Evolutionary conservation across 2,888 invertebrate genomes (phyloP), one percentile per base, ranked within the genome.

Genomic region (Lamproptera curius): DNA sequence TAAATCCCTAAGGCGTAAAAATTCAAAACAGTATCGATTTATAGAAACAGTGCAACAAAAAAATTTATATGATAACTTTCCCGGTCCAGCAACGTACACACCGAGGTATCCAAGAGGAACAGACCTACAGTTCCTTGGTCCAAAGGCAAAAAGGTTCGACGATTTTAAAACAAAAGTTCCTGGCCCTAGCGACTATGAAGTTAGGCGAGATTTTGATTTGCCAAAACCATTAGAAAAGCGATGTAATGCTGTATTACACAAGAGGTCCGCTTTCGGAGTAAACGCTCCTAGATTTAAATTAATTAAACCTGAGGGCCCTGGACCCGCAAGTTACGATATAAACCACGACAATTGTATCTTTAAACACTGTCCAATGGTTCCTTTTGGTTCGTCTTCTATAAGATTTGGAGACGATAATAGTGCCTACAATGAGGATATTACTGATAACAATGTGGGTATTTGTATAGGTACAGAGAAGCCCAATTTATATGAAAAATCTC

Each of bases 21-120:
- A 59, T 10, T 70, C 77, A 6, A 80, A 67, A 52, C 81, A 83
- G 53, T 56, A 71, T 16, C 70, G 86, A 47, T 83, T 63, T 52
- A 74, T 82, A 46, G 85, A 86, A 62, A 68, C 68, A 53, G 53
- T 84, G 10, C 79, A 84, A 55, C 56, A 64, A 51, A 67, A 54
- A 53, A 67, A 75, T 53, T 59, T 77, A 41, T 51, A 57, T 41
- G 76, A 84, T 52, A 64, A 58, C 35, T 56, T 53, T 1, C 84
- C 85, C 9, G 77, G 86, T 1, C 84, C 84, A 9, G 67, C 71
- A 37, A 46, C 61, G 11, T 86, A 86, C 48, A 58, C 33, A n/a
- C 79, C 77, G 15, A 60, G 49, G n/a, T 26, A 46, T 9, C 65
- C 72, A n/a, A 70, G 62, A 54, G 63, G 69, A 10, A 60, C 63